Base-by-base conservation (phyloP, 2,113 vertebrate species). In the Ceyx cyanopectus region DNA sequence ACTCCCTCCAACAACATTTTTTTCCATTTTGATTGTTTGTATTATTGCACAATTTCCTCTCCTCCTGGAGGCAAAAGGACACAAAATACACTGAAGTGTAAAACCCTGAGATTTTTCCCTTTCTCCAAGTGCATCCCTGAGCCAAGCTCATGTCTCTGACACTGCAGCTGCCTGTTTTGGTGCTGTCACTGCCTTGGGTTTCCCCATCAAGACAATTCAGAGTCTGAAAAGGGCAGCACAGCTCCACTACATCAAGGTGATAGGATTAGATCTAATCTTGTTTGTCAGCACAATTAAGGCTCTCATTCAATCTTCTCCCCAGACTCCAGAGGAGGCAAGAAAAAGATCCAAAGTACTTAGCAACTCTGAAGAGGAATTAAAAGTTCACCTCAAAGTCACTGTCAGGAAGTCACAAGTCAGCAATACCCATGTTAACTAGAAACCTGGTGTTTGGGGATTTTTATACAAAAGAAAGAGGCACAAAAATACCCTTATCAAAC, bases 71-170 rank as follows among this genome's bases (percentile, higher is more conserved):
- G 14, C 7, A 2, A 60, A 68, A 77, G 5, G 10, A 22, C 43
- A 48, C 19, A 46, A 81, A 77, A 13, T 8, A 16, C 3, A 18
- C 34, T 1, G 0, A 54, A 12, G 6, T 12, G 6, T 22, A 74
- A 75, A 87, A 30, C 12, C 6, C 34, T 29, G 50, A 53, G 40
- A 10, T 51, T 45, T 45, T 48, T 50, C 4, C 10, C 20, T 48
- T 53, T 7, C 3, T 29, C 34, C 2, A 22, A n/a, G 4, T 4
- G 4, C 20, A 76, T 4, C 45, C 40, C 37, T 50, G 46, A 79
- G 3, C 14, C 60, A 50, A 4, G 7, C 30, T 24, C 11, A 8
- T 13, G 14, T 16, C 21, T 45, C 6, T 32, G 32, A 5, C 0
- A 7, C 5, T 16, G 12, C n/a, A 73, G 20, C 58, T 81, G 23